These are phyloP conservation scores for Vimba vimba DNA, from an alignment of 2,113 vertebrate species.

Conservation along the genomic window DNA sequence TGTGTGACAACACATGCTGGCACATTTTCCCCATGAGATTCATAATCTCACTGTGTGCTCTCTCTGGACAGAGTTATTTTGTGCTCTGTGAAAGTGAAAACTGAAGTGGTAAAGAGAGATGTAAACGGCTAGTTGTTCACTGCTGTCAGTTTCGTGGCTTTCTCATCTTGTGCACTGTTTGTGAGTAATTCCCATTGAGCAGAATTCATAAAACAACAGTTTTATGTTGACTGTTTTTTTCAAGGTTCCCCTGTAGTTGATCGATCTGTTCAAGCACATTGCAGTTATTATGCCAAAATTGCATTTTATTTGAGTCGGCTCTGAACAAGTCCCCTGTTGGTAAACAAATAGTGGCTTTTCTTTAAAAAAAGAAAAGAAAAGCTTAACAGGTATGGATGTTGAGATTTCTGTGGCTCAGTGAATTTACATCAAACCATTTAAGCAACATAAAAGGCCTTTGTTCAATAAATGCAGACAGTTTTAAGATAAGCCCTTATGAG, in stretches of 20 bases:
- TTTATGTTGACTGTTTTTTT: slow-evolving; percentile 21
- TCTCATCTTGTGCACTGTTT: slow-evolving; percentile 33
- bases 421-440: slow-evolving; percentile 14
- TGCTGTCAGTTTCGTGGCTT: slow-evolving; percentile 23
- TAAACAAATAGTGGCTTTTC: background rate
- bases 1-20: background rate
- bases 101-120: slow-evolving; percentile 2
- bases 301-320: slow-evolving; percentile 32
- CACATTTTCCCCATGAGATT: slow-evolving; percentile 5
- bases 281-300: slow-evolving; percentile 28
- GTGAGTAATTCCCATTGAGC: slow-evolving; percentile 18
- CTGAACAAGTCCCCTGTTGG: slow-evolving; percentile 4
- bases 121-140: slow-evolving; percentile 15
- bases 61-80: slow-evolving; percentile 16
- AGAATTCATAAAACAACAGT: slow-evolving; percentile 37
- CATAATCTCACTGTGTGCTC: slow-evolving; percentile 23
- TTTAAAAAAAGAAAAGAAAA: no score
- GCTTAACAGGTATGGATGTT: background rate
- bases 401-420: background rate
- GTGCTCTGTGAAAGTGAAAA: slow-evolving; percentile 19
- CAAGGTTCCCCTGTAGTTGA: slow-evolving; percentile 20
- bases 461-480: background rate
- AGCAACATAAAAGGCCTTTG: background rate
- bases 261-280: slow-evolving; percentile 26
- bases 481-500: background rate